Evolutionary conservation across 1,140 invertebrate species (phyloP).

Genomic region (Caenorhabditis remanei): DNA sequence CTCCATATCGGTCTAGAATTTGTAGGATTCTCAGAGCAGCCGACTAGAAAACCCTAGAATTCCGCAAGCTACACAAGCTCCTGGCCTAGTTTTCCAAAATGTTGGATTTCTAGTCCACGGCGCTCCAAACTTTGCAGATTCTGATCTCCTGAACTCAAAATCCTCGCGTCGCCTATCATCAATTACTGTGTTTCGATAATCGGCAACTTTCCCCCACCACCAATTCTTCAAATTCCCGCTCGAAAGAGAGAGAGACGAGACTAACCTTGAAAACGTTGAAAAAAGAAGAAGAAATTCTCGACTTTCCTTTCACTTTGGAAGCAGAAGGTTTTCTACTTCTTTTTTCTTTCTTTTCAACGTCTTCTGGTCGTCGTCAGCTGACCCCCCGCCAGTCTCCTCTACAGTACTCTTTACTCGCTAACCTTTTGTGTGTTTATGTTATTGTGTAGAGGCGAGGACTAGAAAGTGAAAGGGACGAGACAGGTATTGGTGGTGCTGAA

Average conservation of each 20-base stretch:
- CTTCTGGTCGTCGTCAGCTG: slow-evolving; percentile 32
- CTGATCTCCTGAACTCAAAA: no score
- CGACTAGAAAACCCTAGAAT: no score
- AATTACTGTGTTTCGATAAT: background rate
- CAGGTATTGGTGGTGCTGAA: background rate
- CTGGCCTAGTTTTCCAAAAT: no score
- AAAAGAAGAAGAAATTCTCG: background rate
- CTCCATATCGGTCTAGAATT: no score
- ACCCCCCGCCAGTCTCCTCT: slow-evolving; percentile 17
- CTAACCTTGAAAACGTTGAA: slow-evolving; percentile 44
- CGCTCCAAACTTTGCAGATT: background rate
- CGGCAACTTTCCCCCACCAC: background rate
- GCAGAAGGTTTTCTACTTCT: background rate
- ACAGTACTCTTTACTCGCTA: slow-evolving; percentile 50
- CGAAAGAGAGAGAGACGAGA: background rate
- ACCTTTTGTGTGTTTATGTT: slow-evolving; percentile 54
- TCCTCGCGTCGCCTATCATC: no score
- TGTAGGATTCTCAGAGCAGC: no score
- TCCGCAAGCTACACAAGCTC: no score
- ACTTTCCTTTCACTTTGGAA: background rate
- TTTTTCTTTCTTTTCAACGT: background rate
- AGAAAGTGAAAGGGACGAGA: slow-evolving; percentile 33
- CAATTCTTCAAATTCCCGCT: slow-evolving; percentile 4
- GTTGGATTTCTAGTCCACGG: no score
- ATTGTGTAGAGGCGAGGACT: background rate